Base-by-base conservation (phyloP, 2,797 vertebrate species). In the Helostoma temminkii region DNA sequence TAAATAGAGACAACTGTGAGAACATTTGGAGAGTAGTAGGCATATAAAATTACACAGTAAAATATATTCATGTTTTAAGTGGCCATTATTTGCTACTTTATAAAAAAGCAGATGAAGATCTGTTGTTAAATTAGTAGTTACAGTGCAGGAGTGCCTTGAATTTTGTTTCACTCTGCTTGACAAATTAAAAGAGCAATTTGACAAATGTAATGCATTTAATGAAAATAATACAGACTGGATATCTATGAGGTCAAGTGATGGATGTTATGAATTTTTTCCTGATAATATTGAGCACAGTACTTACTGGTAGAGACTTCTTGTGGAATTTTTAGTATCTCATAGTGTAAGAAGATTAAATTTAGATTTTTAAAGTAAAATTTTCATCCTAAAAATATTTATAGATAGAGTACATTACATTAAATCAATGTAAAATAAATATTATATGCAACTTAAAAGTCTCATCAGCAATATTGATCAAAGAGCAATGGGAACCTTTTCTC, bases 31-130 rank as follows among this genome's bases (percentile, higher is more conserved):
- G 10, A 48, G n/a, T n/a, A n/a, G n/a, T n/a, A n/a, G n/a, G n/a
- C 16, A 9, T 14, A 22, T 7, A 54, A 39, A 2, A 34, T 26
- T 28, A 41, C 3, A 42, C 53, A 45, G 21, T 39, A 6, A 36
- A 21, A 9, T 11, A 22, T 41, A 53, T 19, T 52, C 15, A 64
- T 48, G 1, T 62, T 57, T 43, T 43, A 6, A 37, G 49, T 47
- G 21, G 30, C 28, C 18, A 16, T 8, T 50, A n/a, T 11, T 26
- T 22, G 16, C 19, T 7, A 11, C 22, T 53, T n/a, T 16, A 18
- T 7, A 32, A 24, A 56, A 21, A 67, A 8, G 21, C 11, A 8
- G 14, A 57, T n/a, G n/a, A n/a, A n/a, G n/a, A n/a, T n/a, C n/a
- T n/a, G n/a, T 36, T 10, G 11, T 36, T 36, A 14, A 10, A 1